A percentile compares a stretch with the other conserved stretches of the same genome.
These are phyloP conservation scores for Platalea minor DNA, from an alignment of 2,797 vertebrate genomes.

Conservation along the genomic window DNA sequence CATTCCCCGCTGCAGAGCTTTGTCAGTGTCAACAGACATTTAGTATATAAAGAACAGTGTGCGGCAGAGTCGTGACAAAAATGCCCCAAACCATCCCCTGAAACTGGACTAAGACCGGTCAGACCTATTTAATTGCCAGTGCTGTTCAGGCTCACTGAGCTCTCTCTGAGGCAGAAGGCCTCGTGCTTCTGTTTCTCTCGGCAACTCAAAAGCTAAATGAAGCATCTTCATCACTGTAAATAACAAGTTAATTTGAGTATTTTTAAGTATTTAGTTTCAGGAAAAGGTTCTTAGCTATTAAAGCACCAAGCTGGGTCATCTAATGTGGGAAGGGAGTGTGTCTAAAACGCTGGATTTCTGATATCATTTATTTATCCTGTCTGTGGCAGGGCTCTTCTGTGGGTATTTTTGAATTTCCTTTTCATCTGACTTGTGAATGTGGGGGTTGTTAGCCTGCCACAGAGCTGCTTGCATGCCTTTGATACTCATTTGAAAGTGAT, in stretches of 20 bases:
- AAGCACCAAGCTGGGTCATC: background rate
- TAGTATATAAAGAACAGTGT: accelerated
- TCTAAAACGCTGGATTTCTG: background rate
- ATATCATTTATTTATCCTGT: background rate
- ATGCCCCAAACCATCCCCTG: background rate
- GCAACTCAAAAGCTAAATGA: background rate
- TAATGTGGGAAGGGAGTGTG: background rate
- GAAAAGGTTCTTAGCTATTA: background rate
- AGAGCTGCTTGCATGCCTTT: background rate
- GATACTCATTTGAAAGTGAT: background rate
- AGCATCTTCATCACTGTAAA: background rate
- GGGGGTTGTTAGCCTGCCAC: background rate
- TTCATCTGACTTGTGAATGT: background rate
- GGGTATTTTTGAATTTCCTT: background rate
- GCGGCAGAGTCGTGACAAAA: background rate
- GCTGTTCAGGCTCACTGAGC: background rate
- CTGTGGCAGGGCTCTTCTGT: background rate
- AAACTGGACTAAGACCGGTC: background rate
- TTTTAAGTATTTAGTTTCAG: background rate
- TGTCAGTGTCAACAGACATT: background rate
- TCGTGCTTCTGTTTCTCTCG: background rate
- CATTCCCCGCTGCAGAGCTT: background rate
- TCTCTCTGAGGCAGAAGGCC: background rate
- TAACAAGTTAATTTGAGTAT: background rate
- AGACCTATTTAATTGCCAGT: background rate